These are phyloP conservation scores for Taxidea taxus DNA, from an alignment of 2,113 vertebrate genomes.

Conservation along the genomic window DNA sequence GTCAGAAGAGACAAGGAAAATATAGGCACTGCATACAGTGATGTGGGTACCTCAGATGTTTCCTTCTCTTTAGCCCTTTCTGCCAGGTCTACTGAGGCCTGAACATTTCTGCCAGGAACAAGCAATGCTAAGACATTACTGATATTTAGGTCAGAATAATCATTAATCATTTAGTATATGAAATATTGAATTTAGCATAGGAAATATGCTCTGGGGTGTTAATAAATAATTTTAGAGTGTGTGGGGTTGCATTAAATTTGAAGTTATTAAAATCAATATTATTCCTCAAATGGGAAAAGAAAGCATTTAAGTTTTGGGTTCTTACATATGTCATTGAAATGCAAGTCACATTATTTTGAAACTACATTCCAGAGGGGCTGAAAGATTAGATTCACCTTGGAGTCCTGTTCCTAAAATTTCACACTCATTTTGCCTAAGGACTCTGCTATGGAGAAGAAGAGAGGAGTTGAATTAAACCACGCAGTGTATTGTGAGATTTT, in stretches of 20 bases:
- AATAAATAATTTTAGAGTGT: not conserved
- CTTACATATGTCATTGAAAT: not conserved
- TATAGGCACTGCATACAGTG: fast-evolving
- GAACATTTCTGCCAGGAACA: not conserved
- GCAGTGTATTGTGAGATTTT: not conserved
- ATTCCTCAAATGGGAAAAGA: not conserved
- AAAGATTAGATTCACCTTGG: not conserved
- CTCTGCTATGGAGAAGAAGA: not conserved
- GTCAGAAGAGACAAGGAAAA: not conserved
- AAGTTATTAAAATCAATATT: constrained; percentile 30
- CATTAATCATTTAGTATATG: not conserved
- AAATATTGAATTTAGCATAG: not conserved
- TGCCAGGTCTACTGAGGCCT: not conserved
- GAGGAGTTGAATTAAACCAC: not conserved
- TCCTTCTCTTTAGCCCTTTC: not conserved
- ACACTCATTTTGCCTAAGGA: not conserved
- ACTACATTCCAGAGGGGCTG: not conserved
- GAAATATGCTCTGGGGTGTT: not conserved
- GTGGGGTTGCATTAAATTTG: not conserved
- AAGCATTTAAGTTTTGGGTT: constrained; percentile 21
- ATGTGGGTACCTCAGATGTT: not conserved
- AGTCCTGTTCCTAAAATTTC: not conserved
- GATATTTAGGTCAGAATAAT: not conserved
- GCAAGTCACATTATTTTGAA: not conserved
- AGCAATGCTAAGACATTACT: not conserved